Evolutionary conservation across 2,113 vertebrate species (phyloP), one percentile per base, ranked within the genome.

Genomic region (Heterocephalus glaber): DNA sequence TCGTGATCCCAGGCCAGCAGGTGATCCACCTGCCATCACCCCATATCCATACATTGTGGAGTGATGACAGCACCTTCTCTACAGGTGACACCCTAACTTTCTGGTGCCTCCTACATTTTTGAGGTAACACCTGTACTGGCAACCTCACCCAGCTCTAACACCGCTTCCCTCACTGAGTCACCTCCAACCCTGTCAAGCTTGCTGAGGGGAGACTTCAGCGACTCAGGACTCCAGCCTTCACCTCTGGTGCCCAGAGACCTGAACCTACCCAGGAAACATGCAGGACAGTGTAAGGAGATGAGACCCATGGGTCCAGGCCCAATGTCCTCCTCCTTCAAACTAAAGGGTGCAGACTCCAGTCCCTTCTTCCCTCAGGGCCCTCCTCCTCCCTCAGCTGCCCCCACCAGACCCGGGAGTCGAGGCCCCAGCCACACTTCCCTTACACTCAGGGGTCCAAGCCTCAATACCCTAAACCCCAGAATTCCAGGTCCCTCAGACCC

Each of bases 111-210:
- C 97, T 96, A 96, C 95, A 96, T 97, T 97, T 96, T 95, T 93
- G 41, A 92, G 94, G 95, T 97, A 86, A 97, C 96, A 92, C 97
- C 95, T 82, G 2, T 80, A 44, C 81, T 70, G 33, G 88, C 72
- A 93, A 95, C 97, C 95, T 90, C 97, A 96, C 97, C 97, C 96
- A 19, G 63, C 80, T 88, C 88, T 96, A 93, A 89, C 41, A 17
- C 95, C 24, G 33, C 92, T 97, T 97, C 95, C 93, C 86, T 95
- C 70, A 85, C 44, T 98, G 97, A 97, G 87, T 98, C 97, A 98
- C 84, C n/a, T 66, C 72, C 76, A 96, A 96, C 16, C 96, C 80
- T 1, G 77, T 89, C 89, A 79, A 95, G 93, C 93, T 77, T 95
- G 97, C 92, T 96, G 80, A 7, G 76, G 96, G 94, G 66, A 94